A percentile compares a stretch with the other conserved stretches of the same genome.
These are phyloP conservation scores for Drosophila novamexicana DNA, from an alignment of 1,140 invertebrate species.

Conservation along the genomic window DNA sequence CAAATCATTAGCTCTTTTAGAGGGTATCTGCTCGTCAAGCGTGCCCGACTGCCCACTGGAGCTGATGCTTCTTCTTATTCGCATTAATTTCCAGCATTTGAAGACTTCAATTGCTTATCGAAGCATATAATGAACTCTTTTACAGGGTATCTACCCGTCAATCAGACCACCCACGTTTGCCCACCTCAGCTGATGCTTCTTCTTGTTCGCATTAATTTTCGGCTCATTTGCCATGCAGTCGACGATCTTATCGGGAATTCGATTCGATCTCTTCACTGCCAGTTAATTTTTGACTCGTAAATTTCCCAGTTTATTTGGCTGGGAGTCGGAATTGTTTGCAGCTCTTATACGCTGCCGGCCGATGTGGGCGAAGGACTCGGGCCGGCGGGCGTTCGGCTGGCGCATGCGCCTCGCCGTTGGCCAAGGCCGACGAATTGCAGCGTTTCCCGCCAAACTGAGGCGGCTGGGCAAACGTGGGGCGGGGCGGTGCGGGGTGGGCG, in stretches of 20 bases:
- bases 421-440: slow-evolving; percentile 71
- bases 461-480: slow-evolving; percentile 7
- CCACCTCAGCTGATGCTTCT: not conserved
- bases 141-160: not conserved
- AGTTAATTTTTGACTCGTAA: slow-evolving; percentile 32
- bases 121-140: too few relatives aligned
- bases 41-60: too few relatives aligned
- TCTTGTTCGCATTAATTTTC: not conserved
- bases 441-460: slow-evolving; percentile 72
- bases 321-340: not conserved
- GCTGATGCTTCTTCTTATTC: not conserved
- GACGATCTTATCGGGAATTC: slow-evolving; percentile 3
- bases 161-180: too few relatives aligned
- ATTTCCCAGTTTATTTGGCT: slow-evolving; percentile 41
- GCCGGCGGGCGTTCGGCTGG: slow-evolving; percentile 28
- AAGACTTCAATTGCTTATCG: not conserved
- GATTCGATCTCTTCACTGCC: slow-evolving; percentile 2
- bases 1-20: too few relatives aligned
- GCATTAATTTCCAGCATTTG: not conserved
- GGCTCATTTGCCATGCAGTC: not conserved
- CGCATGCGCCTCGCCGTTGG: slow-evolving; percentile 51
- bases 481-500: not conserved
- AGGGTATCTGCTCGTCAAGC: not conserved
- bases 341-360: slow-evolving; percentile 32
- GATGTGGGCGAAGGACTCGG: slow-evolving; percentile 3